Conservation (phyloP, 2,113 vertebrate genomes). For the Canis aureus region DNA sequence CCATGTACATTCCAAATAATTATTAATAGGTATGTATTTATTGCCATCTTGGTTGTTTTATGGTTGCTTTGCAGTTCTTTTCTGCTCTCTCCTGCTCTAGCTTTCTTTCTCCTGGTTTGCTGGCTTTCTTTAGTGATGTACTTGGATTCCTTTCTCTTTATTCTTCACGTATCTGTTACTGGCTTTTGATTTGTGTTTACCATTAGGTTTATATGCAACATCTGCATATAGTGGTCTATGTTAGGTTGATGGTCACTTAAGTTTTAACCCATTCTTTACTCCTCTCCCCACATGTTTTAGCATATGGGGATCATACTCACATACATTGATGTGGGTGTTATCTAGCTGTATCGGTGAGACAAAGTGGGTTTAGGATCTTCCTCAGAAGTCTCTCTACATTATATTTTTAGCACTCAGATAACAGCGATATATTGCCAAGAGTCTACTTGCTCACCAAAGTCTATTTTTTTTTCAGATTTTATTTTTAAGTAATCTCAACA, state of each 20-base stretch:
- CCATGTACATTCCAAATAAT: neutral
- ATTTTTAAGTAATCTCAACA: neutral
- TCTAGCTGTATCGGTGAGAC: neutral
- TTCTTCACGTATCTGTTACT: neutral
- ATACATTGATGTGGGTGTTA: neutral
- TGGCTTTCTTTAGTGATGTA: neutral
- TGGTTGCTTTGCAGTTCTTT: neutral
- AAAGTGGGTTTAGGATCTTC: neutral
- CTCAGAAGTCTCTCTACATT: neutral
- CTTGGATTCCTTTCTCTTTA: neutral
- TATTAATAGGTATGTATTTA: neutral
- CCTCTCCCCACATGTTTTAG: neutral
- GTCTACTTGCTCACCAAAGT: conserved; percentile 44
- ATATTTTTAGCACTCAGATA: conserved; percentile 59
- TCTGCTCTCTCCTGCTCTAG: neutral
- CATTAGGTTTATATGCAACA: neutral
- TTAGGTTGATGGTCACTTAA: neutral
- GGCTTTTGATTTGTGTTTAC: neutral
- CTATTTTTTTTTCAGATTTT: neutral
- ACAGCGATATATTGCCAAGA: conserved; percentile 20
- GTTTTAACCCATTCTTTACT: neutral
- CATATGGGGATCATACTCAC: neutral
- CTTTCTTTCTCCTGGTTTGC: neutral
- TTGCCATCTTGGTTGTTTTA: neutral
- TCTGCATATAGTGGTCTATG: neutral